Percentiles rank a stretch among this genome's conserved stretches.
phyloP scores from a whole-genome alignment of 2,113 vertebrate species.

The Probosciger aterrimus region DNA sequence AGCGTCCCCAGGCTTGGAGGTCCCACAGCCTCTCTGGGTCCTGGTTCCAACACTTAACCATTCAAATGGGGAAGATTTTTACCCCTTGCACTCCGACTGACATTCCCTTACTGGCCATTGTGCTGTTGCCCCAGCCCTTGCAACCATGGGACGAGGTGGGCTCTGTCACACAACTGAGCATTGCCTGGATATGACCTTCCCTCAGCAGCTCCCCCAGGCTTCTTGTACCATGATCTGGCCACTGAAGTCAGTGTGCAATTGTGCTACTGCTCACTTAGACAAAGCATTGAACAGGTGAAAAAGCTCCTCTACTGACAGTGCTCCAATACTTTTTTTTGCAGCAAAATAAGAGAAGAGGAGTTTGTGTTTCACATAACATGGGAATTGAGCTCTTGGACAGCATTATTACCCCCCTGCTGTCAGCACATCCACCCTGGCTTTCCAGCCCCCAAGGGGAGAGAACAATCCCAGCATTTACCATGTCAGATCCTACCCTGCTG shows the following conservation, averaged over 20 bases:
- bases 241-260: rapidly evolving
- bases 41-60: rapidly evolving
- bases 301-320: neutral
- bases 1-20: neutral
- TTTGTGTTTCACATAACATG: neutral
- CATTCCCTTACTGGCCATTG: neutral
- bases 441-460: neutral
- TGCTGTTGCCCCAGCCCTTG: neutral
- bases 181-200: neutral
- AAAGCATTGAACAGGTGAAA: neutral
- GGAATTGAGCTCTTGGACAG: neutral
- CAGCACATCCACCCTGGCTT: rapidly evolving
- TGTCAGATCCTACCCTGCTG: neutral
- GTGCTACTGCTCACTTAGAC: neutral
- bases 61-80: neutral
- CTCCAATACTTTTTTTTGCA: neutral
- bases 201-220: neutral
- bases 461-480: neutral
- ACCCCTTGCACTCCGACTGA: neutral
- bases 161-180: neutral
- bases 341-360: neutral
- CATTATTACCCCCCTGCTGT: neutral
- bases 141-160: rapidly evolving
- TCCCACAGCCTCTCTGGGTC: neutral
- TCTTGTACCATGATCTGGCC: neutral